Evolutionary conservation across 2,888 invertebrate species (phyloP), one percentile per base, ranked within the genome.

Genomic region (Lysandra coridon): DNA sequence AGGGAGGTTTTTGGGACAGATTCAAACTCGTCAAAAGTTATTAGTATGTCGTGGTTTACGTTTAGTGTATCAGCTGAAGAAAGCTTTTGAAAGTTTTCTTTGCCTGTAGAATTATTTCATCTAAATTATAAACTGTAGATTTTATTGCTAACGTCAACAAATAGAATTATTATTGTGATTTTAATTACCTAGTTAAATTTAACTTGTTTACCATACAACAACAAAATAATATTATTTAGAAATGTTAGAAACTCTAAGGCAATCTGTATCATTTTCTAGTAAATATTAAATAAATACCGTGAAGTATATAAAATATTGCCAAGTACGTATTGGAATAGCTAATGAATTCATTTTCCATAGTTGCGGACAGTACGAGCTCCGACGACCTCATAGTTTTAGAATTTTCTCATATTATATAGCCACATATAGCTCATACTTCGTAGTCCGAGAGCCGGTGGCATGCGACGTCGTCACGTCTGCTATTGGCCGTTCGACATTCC

Each of bases 371-470:
- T 80, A 82, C 80, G 81, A 30, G 81, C 82, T 79, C 81, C 81
- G 85, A 87, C 80, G 81, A 44, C 81, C 82, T 79, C 81, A 81
- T 85, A 87, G 86, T 87, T 89, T 87, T 85, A 89, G 87, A 90
- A 88, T 88, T 86, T 85, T 83, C 84, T 84, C 84, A 84, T 87
- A 44, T 81, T 81, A 81, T 83, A 81, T 83, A 84, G 83, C 82
- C 87, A 84, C 84, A 88, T 85, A 86, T n/a, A n/a, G 84, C 83
- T 85, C 87, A 91, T 90, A 91, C 90, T 91, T 91, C 90, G 91
- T 89, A 87, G 86, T 87, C 85, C 84, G 83, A 69, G 62, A 62
- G 74, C 60, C 74, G 14, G 37, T 80, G 89, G 90, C 87, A 88
- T 85, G 90, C 89, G 85, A 87, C 84, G 85, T 81, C 82, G 62